Conservation (phyloP, 64 coral and sea anemone species). For the Orbicella faveolata region DNA sequence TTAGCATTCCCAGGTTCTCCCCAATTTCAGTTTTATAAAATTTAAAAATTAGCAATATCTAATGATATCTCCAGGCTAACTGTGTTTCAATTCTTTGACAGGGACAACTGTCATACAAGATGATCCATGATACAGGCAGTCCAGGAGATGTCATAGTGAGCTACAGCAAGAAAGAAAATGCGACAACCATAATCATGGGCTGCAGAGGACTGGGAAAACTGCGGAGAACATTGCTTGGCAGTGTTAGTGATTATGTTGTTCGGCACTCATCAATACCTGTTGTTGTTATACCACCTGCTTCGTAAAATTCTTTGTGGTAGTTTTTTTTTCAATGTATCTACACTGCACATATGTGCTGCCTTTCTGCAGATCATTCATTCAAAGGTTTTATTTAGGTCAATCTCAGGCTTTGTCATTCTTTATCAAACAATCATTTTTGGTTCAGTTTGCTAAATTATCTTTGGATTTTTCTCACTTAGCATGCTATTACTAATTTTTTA, state of each 20-base stretch:
- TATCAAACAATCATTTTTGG: not conserved
- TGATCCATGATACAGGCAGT: slow-evolving; percentile 46
- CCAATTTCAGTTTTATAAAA: not conserved
- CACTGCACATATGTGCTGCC: no score
- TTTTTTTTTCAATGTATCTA: no score
- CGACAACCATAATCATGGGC: slow-evolving; percentile 63
- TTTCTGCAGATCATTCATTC: no score
- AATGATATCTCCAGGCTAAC: not conserved
- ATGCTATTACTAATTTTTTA: no score
- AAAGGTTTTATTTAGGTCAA: not conserved
- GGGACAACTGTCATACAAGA: slow-evolving; percentile 43
- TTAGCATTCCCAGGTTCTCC: not conserved
- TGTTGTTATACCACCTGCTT: slow-evolving; percentile 59
- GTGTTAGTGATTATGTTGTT: slow-evolving; percentile 93
- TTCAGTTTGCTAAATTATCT: no score
- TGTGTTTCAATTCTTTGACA: not conserved
- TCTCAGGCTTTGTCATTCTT: not conserved
- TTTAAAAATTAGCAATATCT: not conserved
- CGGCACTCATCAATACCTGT: slow-evolving; percentile 87
- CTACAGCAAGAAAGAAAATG: slow-evolving; percentile 70
- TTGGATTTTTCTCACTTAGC: no score
- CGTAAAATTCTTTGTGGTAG: not conserved
- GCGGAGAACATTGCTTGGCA: slow-evolving; percentile 87
- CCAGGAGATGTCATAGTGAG: slow-evolving; percentile 76
- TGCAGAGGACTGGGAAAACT: slow-evolving; percentile 73